phyloP scores from a whole-genome alignment of 2,113 vertebrate genomes.

The Oostethus manadensis region DNA sequence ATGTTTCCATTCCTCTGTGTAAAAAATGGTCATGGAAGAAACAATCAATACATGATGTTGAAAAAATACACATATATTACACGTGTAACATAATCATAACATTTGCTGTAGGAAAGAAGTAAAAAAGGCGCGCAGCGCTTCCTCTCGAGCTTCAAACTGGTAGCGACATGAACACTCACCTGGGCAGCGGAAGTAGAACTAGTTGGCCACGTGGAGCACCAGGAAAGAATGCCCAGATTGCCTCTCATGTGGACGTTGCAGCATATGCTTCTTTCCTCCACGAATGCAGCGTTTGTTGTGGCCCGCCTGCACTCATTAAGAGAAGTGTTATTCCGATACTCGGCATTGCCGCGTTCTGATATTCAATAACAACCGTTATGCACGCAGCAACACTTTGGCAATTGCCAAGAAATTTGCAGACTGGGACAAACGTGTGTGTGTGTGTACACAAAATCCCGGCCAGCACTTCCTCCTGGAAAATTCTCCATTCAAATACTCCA shows the following conservation, averaged over 20 bases:
- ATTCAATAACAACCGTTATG: slow-evolving; percentile 72
- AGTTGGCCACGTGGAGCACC: neutral
- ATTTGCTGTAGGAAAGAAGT: too few relatives aligned
- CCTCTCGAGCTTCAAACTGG: slow-evolving; percentile 68
- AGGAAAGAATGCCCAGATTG: slow-evolving; percentile 25
- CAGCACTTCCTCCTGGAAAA: slow-evolving; percentile 36
- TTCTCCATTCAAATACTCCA: neutral
- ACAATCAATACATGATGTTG: too few relatives aligned
- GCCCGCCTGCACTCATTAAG: slow-evolving; percentile 68
- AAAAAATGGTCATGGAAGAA: too few relatives aligned
- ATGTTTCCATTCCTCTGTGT: too few relatives aligned
- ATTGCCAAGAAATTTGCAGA: slow-evolving; percentile 70
- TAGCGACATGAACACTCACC: slow-evolving; percentile 45
- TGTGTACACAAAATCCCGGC: slow-evolving; percentile 18
- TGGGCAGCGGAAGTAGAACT: slow-evolving; percentile 6
- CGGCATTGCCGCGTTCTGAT: slow-evolving; percentile 61
- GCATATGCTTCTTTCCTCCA: slow-evolving; percentile 52
- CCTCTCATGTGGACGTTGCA: slow-evolving; percentile 14
- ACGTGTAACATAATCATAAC: too few relatives aligned
- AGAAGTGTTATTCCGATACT: slow-evolving; percentile 75
- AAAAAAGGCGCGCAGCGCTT: slow-evolving; percentile 43
- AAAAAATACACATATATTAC: too few relatives aligned
- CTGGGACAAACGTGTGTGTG: slow-evolving; percentile 38
- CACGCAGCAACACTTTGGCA: slow-evolving; percentile 71
- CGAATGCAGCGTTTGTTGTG: slow-evolving; percentile 66